Base-by-base conservation (phyloP, 64 coral and sea anemone species). In the Exaiptasia diaphana region DNA sequence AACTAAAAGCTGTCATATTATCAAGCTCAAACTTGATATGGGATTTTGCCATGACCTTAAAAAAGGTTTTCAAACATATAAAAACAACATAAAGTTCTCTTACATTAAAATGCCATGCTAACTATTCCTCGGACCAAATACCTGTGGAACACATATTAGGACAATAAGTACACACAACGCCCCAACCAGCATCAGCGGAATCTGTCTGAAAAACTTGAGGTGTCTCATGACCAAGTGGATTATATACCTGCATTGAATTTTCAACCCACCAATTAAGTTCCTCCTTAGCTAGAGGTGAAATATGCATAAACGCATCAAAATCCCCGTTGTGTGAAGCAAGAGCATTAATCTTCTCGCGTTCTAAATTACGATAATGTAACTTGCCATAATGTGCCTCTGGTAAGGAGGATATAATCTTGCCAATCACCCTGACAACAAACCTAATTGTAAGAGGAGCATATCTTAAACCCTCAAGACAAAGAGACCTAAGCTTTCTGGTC, bases 31-130 rank as follows among this genome's bases (percentile, higher is more conserved):
- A 87, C 41, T 27, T 64, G 25, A 87, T 20, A 39, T 87, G 84
- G 30, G 31, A 32, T 37, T 77, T 31, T 68, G 37, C 24, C 43
- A 77, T 60, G 9, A 38, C 25, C 23, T 65, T 67, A 26, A 55
- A 87, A 52, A 87, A 87, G 39, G 53, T 78, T 50, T 45, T 42
- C 38, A 87, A 75, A 23, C 41, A 87, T 49, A 87, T 87, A 70
- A 41, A 78, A 2, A 87, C 74, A 26, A 87, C 84, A 87, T 87
- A 87, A 5, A 87, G 41, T 44, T 87, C 84, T 40, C 85, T 79
- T 79, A 88, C 63, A 79, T 88, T 79, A 53, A 79, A 70, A 78
- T 88, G 72, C 45, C 44, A 68, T 87, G 85, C 20, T 87, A 21
- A 36, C 58, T 26, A 40, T 58, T 88, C 74, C 85, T 79, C n/a